Evolutionary conservation across 2,113 vertebrate genomes (phyloP).

Genomic region (Bagarius yarrelli): DNA sequence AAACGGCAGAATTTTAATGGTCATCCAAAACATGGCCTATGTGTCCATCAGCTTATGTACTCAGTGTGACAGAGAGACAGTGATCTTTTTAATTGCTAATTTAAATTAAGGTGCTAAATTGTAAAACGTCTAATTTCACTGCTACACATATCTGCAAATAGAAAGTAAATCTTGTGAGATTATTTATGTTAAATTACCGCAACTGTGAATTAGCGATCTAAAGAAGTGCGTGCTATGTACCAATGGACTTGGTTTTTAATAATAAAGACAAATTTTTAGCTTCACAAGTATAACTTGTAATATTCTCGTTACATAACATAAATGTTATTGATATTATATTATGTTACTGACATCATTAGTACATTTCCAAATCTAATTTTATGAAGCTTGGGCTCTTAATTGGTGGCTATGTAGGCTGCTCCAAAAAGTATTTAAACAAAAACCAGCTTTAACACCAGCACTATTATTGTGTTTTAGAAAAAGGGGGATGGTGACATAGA

Average conservation of each 20-base stretch:
- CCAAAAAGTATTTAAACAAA: neutral
- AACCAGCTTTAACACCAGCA: constrained; percentile 3
- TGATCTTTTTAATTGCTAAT: neutral
- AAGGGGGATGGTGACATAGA: neutral
- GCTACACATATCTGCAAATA: neutral
- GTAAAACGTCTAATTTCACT: neutral
- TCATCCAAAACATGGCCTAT: neutral
- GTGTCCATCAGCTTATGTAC: neutral
- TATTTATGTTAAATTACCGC: neutral
- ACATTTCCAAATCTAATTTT: too few species aligned
- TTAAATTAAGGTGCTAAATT: neutral
- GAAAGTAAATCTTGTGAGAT: neutral
- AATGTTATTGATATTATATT: too few species aligned
- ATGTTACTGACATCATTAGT: too few species aligned
- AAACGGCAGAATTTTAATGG: too few species aligned
- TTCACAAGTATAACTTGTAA: too few species aligned
- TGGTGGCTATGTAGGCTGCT: neutral
- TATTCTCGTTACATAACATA: too few species aligned
- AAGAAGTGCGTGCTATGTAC: too few species aligned
- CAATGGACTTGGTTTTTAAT: too few species aligned
- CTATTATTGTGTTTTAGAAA: neutral
- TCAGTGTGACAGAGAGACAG: neutral
- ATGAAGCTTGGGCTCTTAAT: neutral
- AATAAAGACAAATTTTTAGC: too few species aligned
- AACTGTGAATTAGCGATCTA: neutral